Percentiles rank a stretch among this genome's conserved stretches.
phyloP scores from a whole-genome alignment of 2,113 vertebrate genomes.

The Nyctereutes procyonoides region DNA sequence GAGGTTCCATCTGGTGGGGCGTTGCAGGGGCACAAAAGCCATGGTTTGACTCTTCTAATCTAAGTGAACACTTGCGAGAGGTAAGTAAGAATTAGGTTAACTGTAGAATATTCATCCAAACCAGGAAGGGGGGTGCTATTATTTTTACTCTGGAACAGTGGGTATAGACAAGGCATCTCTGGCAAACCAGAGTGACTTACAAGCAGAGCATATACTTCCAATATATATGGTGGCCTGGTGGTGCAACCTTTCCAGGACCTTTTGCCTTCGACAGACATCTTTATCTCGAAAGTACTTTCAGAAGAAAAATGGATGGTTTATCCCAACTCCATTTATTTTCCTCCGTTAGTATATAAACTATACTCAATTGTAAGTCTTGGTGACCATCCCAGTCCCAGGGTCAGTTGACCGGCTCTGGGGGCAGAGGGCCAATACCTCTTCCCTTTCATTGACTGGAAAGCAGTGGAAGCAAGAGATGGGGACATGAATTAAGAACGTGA shows the following conservation, averaged over 20 bases:
- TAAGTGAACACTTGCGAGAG: background rate
- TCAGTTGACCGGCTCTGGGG: background rate
- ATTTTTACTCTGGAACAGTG: background rate
- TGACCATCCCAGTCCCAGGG: background rate
- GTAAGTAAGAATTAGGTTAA: background rate
- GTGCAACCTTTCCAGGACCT: background rate
- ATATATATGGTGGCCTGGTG: background rate
- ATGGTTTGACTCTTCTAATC: background rate
- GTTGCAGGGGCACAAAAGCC: fast-evolving
- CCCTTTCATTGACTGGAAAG: background rate
- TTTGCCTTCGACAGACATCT: background rate
- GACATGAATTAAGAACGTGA: background rate
- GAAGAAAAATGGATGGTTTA: background rate
- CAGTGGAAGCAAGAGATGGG: background rate
- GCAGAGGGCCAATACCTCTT: background rate
- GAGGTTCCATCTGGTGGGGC: background rate
- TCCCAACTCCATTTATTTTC: background rate
- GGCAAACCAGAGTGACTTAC: background rate
- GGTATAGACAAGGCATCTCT: background rate
- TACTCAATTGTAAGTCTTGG: background rate
- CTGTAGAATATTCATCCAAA: background rate
- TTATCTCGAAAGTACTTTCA: slow-evolving; percentile 1
- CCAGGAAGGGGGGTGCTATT: background rate
- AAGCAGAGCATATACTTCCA: background rate
- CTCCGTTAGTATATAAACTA: background rate